These are phyloP conservation scores for Beroe ovata DNA, from an alignment of 37 sponge, comb jelly and placozoan genomes.

Conservation along the genomic window DNA sequence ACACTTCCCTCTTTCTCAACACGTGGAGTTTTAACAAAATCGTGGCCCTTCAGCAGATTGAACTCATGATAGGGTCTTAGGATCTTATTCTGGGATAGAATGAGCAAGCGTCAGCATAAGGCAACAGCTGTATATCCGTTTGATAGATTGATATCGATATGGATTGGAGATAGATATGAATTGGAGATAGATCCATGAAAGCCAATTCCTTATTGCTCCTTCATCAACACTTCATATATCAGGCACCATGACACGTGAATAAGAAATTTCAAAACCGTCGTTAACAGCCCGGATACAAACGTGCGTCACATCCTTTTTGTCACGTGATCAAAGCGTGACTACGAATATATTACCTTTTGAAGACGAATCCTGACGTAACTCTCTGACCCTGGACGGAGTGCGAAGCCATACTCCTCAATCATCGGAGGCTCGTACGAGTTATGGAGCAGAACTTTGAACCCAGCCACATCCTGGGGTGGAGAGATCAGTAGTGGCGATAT, in stretches of 20 bases:
- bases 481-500: too few species aligned
- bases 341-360: too few species aligned
- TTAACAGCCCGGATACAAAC: too few species aligned
- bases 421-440: conserved; percentile 67
- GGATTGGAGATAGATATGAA: too few species aligned
- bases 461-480: conserved; percentile 49
- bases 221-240: conserved; percentile 41
- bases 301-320: too few species aligned
- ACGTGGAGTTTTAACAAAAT: not conserved
- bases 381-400: conserved; percentile 54
- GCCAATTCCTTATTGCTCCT: conserved; percentile 18
- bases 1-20: not conserved
- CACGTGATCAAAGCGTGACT: too few species aligned
- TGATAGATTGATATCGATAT: too few species aligned
- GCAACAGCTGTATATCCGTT: too few species aligned
- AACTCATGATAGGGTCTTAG: conserved; percentile 22
- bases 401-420: conserved; percentile 65
- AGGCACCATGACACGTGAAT: too few species aligned
- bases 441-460: conserved; percentile 57
- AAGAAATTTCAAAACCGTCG: too few species aligned
- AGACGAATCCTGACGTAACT: conserved; percentile 38
- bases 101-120: too few species aligned
- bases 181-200: too few species aligned
- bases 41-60: conserved; percentile 46
- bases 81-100: conserved; percentile 4